Evolutionary conservation across 2,113 vertebrate genomes (phyloP), one percentile per base, ranked within the genome.

Genomic region (Rhea americana): DNA sequence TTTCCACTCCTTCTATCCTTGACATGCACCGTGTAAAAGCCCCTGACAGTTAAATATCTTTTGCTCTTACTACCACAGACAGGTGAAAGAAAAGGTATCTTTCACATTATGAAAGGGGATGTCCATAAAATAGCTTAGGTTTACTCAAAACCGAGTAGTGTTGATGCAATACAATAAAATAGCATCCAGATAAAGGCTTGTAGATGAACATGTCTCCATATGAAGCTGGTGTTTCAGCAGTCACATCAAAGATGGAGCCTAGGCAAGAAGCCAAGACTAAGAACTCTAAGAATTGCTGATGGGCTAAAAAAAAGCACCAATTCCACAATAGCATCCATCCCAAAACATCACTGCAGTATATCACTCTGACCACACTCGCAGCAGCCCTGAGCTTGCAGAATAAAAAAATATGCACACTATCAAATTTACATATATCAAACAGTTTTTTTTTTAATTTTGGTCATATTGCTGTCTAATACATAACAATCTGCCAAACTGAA

Each of bases 391-490:
- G 59, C 18, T 37, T 90, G 24, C 56, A 91, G 7, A 87, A 25
- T n/a, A 21, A 76, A 39, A 39, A 92, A 94, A 61, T 84, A 89
- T 79, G 30, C 43, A 72, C 2, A 2, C 19, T 59, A 80, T 85
- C 82, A 74, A 87, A 92, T 80, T 92, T 96, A 74, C 37, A 81
- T 82, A 75, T 22, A 61, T 85, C 75, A 91, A 90, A 12, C 51
- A 92, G 35, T 35, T 35, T 35, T 35, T 35, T 35, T 35, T 35
- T 35, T 35, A 35, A 35, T 35, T 35, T 35, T 35, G 35, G 35
- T 35, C 35, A 35, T 35, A 35, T 35, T 35, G 35, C 35, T 35
- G 35, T 35, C 35, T 35, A 83, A 91, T 80, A 62, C 7, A 50
- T 7, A 87, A 19, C 10, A 78, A 91, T 78, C 90, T 82, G 30